phyloP scores from a whole-genome alignment of 1,140 invertebrate species.

The Ruditapes philippinarum region DNA sequence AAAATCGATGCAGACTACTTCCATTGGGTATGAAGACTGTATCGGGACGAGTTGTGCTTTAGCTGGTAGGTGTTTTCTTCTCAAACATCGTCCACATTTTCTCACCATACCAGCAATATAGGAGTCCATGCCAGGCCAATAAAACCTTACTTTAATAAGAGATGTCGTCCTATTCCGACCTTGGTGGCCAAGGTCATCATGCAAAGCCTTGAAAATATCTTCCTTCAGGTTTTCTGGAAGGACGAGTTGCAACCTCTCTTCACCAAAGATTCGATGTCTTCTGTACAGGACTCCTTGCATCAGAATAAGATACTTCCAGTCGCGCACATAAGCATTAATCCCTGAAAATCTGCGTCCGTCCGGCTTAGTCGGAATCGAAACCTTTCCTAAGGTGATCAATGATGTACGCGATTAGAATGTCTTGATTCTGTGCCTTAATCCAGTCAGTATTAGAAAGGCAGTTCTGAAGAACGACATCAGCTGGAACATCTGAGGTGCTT shows the following conservation, averaged over 20 bases:
- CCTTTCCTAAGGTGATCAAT: neutral
- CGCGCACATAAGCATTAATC: neutral
- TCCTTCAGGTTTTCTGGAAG: neutral
- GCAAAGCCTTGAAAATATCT: neutral
- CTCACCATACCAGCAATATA: neutral
- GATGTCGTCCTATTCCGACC: slow-evolving; percentile 18
- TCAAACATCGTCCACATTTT: neutral
- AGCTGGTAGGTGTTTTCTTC: neutral
- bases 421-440: neutral
- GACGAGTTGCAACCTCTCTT: neutral
- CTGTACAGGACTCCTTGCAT: neutral
- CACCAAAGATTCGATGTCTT: neutral
- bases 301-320: neutral
- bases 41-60: neutral
- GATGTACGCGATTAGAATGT: neutral
- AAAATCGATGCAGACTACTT: slow-evolving; percentile 30
- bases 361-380: slow-evolving; percentile 19
- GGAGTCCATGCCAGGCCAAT: slow-evolving; percentile 52
- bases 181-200: slow-evolving; percentile 54
- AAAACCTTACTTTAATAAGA: slow-evolving; percentile 24
- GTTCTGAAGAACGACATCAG: neutral
- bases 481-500: neutral
- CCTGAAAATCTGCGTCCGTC: neutral
- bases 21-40: neutral
- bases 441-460: neutral